A percentile compares a stretch with the other conserved stretches of the same genome.
These are phyloP conservation scores for Tenualosa thibaudeaui DNA, from an alignment of 2,797 vertebrate species.

Conservation along the genomic window DNA sequence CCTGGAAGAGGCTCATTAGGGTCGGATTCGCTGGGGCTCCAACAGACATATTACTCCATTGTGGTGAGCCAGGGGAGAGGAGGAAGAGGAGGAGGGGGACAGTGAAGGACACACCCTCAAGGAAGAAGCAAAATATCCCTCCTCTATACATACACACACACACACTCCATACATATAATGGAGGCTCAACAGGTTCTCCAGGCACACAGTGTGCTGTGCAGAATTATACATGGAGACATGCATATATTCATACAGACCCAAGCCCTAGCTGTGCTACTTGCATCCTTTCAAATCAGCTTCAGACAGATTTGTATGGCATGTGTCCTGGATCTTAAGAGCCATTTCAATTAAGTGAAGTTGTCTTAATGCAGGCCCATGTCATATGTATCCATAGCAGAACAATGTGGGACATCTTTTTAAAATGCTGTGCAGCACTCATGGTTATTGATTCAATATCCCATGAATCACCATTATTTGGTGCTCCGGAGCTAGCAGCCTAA, in stretches of 20 bases:
- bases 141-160: not conserved
- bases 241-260: conserved; percentile 7
- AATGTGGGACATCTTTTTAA: conserved; percentile 7
- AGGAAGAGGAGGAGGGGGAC: conserved; percentile 29
- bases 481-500: conserved; percentile 59
- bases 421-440: conserved; percentile 31
- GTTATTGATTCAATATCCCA: conserved; percentile 64
- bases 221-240: conserved; percentile 12
- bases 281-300: conserved; percentile 23
- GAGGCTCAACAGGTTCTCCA: conserved; percentile 27
- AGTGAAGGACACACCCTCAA: conserved; percentile 53
- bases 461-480: conserved; percentile 64
- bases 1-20: conserved; percentile 70
- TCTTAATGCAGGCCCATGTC: conserved; percentile 16
- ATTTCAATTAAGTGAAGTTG: conserved; percentile 17
- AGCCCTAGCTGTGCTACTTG: not conserved
- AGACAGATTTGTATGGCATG: not conserved
- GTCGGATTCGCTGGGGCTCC: conserved; percentile 67
- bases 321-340: not conserved
- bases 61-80: conserved; percentile 38
- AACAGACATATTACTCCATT: conserved; percentile 60
- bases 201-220: not conserved
- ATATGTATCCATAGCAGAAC: conserved; percentile 1
- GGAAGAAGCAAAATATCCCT: conserved; percentile 35
- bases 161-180: conserved; percentile 16